Conservation (phyloP, 2,113 vertebrate genomes). For the Cebidichthys violaceus region DNA sequence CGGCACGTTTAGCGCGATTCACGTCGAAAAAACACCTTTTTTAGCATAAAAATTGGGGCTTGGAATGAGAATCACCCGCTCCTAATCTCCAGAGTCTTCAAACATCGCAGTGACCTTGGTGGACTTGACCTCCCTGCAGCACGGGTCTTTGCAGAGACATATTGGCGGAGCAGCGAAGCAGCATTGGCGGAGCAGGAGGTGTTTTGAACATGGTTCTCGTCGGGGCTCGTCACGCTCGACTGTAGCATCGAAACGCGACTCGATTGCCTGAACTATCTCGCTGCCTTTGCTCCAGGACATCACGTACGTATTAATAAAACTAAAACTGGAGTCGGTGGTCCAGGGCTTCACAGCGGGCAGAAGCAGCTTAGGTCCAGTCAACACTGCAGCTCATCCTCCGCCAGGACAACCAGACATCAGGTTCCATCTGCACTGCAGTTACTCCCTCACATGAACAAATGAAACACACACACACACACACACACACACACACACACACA, state of each 20-base stretch:
- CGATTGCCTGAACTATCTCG: not conserved
- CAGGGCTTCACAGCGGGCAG: not conserved
- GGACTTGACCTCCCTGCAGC: too few species aligned
- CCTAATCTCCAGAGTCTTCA: not conserved
- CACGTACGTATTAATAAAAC: not conserved
- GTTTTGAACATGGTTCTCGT: not conserved
- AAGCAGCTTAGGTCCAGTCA: not conserved
- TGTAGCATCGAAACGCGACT: not conserved
- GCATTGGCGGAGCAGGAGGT: conserved; percentile 2
- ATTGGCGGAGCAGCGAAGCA: not conserved
- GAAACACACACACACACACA: conserved; percentile 5
- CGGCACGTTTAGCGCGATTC: too few species aligned
- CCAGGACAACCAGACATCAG: not conserved
- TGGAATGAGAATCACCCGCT: not conserved
- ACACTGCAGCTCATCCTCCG: not conserved
- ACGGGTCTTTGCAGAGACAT: not conserved
- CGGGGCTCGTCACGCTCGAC: not conserved
- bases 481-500: too few species aligned
- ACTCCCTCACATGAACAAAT: not conserved
- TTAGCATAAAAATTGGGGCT: not conserved
- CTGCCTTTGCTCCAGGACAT: not conserved
- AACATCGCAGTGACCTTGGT: too few species aligned
- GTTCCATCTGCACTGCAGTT: not conserved
- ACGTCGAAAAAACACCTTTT: not conserved
- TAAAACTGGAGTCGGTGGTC: not conserved